phyloP scores from a whole-genome alignment of 2,888 invertebrate species.

The Suillia variegata region DNA sequence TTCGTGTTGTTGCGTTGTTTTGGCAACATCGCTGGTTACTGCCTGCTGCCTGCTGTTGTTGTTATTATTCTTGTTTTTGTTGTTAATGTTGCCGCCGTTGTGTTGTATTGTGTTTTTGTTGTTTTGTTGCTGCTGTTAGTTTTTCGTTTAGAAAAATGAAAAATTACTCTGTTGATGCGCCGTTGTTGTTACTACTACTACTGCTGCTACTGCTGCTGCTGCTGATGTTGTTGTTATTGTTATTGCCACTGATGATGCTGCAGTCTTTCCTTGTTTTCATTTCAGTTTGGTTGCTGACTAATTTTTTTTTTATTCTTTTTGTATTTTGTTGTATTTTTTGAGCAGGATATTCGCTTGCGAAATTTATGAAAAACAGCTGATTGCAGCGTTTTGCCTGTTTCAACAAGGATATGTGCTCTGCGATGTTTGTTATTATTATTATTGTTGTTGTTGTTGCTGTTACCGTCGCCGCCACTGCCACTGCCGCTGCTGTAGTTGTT shows the following conservation, averaged over 20 bases:
- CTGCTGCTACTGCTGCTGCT: constrained; percentile 31
- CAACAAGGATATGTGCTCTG: constrained; percentile 25
- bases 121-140: too few relatives aligned
- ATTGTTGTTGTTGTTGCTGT: constrained; percentile 1
- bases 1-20: constrained; percentile 26
- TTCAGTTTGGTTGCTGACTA: constrained; percentile 12
- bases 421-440: constrained; percentile 20
- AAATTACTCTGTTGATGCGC: constrained; percentile 38
- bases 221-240: constrained; percentile 30
- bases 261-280: constrained; percentile 24
- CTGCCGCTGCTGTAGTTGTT: not conserved
- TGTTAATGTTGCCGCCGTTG: constrained; percentile 29
- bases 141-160: constrained; percentile 48
- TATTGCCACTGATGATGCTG: constrained; percentile 24
- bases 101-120: constrained; percentile 42
- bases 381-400: constrained; percentile 17
- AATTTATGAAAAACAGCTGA: constrained; percentile 31
- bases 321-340: too few relatives aligned
- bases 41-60: constrained; percentile 11
- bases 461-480: constrained; percentile 29
- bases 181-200: constrained; percentile 24
- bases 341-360: constrained; percentile 15
- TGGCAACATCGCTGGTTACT: constrained; percentile 20
- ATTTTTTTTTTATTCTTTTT: too few relatives aligned
- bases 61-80: constrained; percentile 6